phyloP scores from a whole-genome alignment of 2,888 invertebrate species.

The Plagodis dolabraria region DNA sequence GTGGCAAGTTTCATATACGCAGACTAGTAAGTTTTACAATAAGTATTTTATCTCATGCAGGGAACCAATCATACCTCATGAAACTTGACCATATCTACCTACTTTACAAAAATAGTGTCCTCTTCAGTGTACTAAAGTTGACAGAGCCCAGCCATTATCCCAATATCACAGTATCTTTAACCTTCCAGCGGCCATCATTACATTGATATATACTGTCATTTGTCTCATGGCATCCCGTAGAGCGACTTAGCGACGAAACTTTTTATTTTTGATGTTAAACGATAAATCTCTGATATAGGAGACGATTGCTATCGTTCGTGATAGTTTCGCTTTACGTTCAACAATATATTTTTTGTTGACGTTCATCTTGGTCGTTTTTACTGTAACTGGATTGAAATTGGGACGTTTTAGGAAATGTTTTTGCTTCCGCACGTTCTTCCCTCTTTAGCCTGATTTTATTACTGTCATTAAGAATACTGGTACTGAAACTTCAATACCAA shows the following conservation, averaged over 20 bases:
- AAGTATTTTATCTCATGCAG: too few species aligned
- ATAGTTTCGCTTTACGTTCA: constrained; percentile 33
- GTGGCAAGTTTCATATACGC: too few species aligned
- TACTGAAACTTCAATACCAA: not conserved
- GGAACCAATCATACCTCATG: too few species aligned
- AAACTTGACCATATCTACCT: too few species aligned
- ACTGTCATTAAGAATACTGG: not conserved
- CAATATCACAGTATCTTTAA: constrained; percentile 53
- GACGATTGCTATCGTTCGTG: constrained; percentile 35
- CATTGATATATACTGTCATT: constrained; percentile 58
- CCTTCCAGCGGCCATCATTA: constrained; percentile 56
- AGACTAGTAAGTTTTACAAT: too few species aligned
- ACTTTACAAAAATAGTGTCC: not conserved
- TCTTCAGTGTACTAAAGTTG: constrained; percentile 1
- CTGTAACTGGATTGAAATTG: constrained; percentile 19
- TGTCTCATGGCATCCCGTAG: constrained; percentile 44
- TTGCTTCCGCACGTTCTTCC: constrained; percentile 6
- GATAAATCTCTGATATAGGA: constrained; percentile 55
- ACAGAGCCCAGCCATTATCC: constrained; percentile 31
- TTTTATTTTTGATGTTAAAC: constrained; percentile 57
- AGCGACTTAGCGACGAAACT: constrained; percentile 50
- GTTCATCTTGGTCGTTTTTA: constrained; percentile 19
- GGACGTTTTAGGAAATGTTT: constrained; percentile 15
- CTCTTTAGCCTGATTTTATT: constrained; percentile 1
- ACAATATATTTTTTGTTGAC: constrained; percentile 28